Evolutionary conservation across 2,113 vertebrate species (phyloP).

Genomic region (Fukomys damarensis): DNA sequence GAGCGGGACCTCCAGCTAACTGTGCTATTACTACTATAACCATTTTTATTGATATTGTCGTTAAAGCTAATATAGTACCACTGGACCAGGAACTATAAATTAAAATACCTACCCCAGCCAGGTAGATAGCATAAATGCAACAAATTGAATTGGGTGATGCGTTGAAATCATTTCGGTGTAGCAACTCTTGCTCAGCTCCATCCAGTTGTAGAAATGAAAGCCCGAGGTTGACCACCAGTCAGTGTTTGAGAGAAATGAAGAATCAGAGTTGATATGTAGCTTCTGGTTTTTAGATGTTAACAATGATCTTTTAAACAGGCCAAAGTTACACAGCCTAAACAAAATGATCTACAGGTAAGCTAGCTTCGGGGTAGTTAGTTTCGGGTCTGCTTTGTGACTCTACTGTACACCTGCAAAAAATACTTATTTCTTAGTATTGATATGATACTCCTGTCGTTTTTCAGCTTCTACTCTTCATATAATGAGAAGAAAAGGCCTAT

Average conservation of each 20-base stretch:
- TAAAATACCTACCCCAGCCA: not conserved
- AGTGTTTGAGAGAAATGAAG: not conserved
- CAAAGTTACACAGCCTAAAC: not conserved
- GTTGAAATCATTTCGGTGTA: not conserved
- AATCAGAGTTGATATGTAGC: not conserved
- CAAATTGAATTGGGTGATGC: not conserved
- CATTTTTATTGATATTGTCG: not conserved
- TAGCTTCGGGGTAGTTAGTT: not conserved
- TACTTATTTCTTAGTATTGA: not conserved
- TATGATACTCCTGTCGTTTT: not conserved
- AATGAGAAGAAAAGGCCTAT: not conserved
- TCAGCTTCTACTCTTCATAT: not conserved
- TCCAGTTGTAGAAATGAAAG: not conserved
- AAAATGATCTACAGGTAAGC: not conserved
- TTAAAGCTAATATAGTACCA: not conserved
- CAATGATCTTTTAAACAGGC: not conserved
- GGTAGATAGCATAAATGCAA: not conserved
- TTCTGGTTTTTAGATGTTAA: constrained; percentile 22
- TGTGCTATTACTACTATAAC: not conserved
- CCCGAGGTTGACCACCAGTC: not conserved
- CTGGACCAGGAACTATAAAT: not conserved
- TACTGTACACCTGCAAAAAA: not conserved
- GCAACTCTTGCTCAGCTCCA: not conserved
- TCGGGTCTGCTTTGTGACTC: not conserved
- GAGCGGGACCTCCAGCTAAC: not conserved